A percentile compares a stretch with the other conserved stretches of the same genome.
Conservation (phyloP, 2,888 invertebrate species). For the Odontothrips loti region DNA sequence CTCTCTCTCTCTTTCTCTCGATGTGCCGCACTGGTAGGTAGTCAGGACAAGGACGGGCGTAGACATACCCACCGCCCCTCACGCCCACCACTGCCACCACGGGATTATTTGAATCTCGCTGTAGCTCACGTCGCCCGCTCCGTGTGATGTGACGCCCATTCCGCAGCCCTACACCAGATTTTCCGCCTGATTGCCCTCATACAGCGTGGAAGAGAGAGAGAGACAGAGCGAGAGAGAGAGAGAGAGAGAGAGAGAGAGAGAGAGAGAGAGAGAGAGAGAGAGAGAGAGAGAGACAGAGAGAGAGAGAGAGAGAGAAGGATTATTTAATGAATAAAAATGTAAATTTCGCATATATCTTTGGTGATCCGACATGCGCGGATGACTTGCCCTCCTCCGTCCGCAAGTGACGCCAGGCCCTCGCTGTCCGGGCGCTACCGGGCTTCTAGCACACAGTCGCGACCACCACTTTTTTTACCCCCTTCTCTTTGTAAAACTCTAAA, state of each 20-base stretch:
- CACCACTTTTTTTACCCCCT: no score
- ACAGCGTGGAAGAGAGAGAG: background rate
- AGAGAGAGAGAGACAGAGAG: background rate
- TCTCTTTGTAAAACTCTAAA: no score
- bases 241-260: background rate
- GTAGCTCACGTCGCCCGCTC: constrained; percentile 15
- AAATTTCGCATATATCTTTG: constrained; percentile 18
- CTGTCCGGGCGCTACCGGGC: no score
- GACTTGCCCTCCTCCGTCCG: no score
- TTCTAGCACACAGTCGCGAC: no score
- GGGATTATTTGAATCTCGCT: constrained; percentile 19
- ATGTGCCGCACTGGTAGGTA: background rate
- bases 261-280: background rate
- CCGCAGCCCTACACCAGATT: background rate
- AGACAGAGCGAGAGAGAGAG: background rate
- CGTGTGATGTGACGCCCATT: background rate
- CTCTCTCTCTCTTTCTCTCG: background rate
- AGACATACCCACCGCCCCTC: background rate
- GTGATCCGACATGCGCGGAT: background rate
- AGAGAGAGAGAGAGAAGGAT: background rate
- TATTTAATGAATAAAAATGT: constrained; percentile 20
- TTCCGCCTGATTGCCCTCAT: background rate
- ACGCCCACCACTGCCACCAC: background rate
- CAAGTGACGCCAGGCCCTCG: no score
- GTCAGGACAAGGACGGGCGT: background rate